phyloP scores from a whole-genome alignment of 2,797 vertebrate genomes.

The Cyclopterus lumpus region DNA sequence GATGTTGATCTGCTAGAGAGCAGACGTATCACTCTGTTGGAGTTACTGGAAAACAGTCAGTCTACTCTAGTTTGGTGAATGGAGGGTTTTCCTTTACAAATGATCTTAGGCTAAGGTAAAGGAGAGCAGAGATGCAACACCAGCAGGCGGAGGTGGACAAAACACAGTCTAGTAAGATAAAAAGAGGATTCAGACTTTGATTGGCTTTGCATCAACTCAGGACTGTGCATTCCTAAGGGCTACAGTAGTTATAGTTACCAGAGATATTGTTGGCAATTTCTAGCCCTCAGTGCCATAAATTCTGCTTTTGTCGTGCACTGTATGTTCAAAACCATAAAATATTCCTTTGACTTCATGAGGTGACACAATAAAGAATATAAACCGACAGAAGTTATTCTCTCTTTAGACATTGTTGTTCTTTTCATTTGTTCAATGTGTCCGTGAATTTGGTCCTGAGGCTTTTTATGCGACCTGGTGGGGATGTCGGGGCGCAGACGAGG shows the following conservation, averaged over 20 bases:
- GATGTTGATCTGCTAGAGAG: background rate
- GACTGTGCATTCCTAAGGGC: background rate
- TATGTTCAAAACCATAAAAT: background rate
- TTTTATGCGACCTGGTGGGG: constrained; percentile 41
- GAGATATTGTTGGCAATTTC: background rate
- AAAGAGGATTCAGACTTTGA: background rate
- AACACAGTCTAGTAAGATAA: background rate
- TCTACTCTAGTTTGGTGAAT: background rate
- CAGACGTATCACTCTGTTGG: background rate
- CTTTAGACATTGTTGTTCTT: background rate
- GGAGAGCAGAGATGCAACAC: background rate
- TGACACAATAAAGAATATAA: background rate
- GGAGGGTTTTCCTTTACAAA: background rate
- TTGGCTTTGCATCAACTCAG: background rate
- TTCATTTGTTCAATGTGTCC: background rate
- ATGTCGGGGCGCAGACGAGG: constrained; percentile 62
- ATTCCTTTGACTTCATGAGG: background rate
- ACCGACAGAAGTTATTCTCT: background rate
- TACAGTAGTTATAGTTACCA: background rate
- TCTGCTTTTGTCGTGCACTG: background rate
- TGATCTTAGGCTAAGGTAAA: background rate
- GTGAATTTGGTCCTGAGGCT: background rate
- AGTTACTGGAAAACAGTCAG: background rate
- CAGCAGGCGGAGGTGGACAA: background rate
- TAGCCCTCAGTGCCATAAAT: background rate